Evolutionary conservation across 1,140 invertebrate genomes (phyloP), one percentile per base, ranked within the genome.

Genomic region (Tetramorium alpestre): DNA sequence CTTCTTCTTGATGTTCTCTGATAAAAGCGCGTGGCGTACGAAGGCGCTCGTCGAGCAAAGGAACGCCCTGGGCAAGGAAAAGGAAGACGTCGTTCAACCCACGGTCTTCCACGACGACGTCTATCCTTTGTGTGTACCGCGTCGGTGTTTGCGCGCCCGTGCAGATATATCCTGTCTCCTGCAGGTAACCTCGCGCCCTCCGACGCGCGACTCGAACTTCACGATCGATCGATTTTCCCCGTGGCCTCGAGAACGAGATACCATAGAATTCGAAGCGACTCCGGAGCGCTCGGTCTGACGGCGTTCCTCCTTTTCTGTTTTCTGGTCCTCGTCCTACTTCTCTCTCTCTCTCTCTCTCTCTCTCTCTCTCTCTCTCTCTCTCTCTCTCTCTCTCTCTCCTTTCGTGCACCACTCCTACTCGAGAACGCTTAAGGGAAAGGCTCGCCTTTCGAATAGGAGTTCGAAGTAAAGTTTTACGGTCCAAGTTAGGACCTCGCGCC

Each of bases 391-490:
- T 67, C 13, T 10, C 38, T 62, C n/a, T 70, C 13, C 25, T 67
- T 49, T 41, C 65, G 16, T 13, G 16, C 38, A 25, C 22, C 38
- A 25, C 22, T 22, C 58, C 73, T 41, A 44, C 82, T 62, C 11
- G 72, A 33, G 54, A 88, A 89, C 89, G 82, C 86, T 92, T 90
- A 91, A 86, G 81, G 87, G 87, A 88, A 87, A 89, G 84, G 87
- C 67, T 70, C 76, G 85, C 73, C 67, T 87, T 89, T 90, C 67
- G 81, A 64, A 87, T 89, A 91, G 82, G 86, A 90, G 82, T 86
- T 87, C 78, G 85, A 62, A 80, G 69, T 73, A 80, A 93, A 93
- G 92, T 92, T 93, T 93, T 93, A 93, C 91, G 89, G 85, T 65
- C 67, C 81, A 92, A 92, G 90, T 93, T 93, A 64, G 86, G 81